phyloP scores from a whole-genome alignment of 2,113 vertebrate genomes.

The Phrynosoma platyrhinos region DNA sequence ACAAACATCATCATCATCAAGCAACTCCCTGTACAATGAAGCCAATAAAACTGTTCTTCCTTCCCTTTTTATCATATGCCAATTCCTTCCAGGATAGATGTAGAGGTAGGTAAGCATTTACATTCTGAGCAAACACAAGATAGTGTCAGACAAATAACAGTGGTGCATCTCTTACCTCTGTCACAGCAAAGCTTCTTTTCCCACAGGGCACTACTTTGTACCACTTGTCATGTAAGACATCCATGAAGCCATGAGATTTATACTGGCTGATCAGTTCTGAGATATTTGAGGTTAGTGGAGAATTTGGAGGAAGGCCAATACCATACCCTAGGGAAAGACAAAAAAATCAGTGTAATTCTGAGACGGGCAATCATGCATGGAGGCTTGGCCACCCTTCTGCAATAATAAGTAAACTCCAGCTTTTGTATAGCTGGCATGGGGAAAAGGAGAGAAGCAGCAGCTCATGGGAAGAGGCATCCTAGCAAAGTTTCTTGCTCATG shows the following conservation, averaged over 20 bases:
- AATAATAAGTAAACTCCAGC: neutral
- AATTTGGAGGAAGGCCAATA: slow-evolving; percentile 97
- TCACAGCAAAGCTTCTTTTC: slow-evolving; percentile 95
- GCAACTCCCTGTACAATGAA: neutral
- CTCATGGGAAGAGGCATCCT: neutral
- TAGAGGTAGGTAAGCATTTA: neutral
- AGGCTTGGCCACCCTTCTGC: neutral
- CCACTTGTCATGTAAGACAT: slow-evolving; percentile 98
- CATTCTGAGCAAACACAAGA: neutral
- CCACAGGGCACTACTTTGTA: slow-evolving; percentile 98
- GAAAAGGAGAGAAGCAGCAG: neutral
- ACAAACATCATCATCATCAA: neutral
- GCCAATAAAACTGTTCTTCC: neutral
- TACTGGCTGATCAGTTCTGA: slow-evolving; percentile 97
- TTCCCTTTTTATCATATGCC: neutral
- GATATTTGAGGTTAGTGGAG: slow-evolving; percentile 93
- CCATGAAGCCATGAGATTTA: slow-evolving; percentile 98
- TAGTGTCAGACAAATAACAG: neutral
- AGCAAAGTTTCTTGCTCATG: neutral
- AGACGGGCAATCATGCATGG: neutral
- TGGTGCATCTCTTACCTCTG: slow-evolving; percentile 81
- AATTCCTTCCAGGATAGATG: neutral
- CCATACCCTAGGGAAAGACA: slow-evolving; percentile 87
- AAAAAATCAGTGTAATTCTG: neutral
- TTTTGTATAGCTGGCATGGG: neutral